phyloP scores from a whole-genome alignment of 35 echinoderm and acorn worm species.

The Lytechinus variegatus region DNA sequence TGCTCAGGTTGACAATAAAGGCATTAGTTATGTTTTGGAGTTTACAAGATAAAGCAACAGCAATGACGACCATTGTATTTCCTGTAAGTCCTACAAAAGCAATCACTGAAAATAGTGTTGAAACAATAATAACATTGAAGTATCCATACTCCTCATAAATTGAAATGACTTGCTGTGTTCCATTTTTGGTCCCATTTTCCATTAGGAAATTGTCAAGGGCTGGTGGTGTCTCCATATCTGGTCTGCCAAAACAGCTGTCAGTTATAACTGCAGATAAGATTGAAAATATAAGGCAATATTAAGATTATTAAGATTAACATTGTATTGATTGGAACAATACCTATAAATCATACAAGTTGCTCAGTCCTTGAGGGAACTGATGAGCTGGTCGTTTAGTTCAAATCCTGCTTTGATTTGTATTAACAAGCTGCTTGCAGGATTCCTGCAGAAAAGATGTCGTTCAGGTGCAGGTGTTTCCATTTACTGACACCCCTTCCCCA shows the following conservation, averaged over 20 bases:
- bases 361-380: no score
- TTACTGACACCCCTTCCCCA: no score
- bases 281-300: no score
- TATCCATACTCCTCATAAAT: conserved; percentile 42
- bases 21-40: conserved; percentile 56
- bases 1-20: conserved; percentile 55
- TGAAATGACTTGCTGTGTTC: neutral
- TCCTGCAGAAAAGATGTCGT: no score
- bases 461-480: no score
- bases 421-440: no score
- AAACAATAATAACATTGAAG: conserved; percentile 16
- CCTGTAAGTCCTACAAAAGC: conserved; percentile 37
- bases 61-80: conserved; percentile 45
- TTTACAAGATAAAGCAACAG: conserved; percentile 39
- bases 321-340: no score
- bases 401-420: no score
- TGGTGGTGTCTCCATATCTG: neutral
- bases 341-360: no score
- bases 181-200: neutral
- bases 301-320: no score
- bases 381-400: no score
- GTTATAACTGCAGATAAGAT: neutral
- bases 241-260: neutral
- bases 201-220: neutral
- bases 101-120: conserved; percentile 11